A percentile compares a stretch with the other conserved stretches of the same genome.
Evolutionary conservation across 2,113 vertebrate species (phyloP).

Genomic region (Gymnobelideus leadbeateri): DNA sequence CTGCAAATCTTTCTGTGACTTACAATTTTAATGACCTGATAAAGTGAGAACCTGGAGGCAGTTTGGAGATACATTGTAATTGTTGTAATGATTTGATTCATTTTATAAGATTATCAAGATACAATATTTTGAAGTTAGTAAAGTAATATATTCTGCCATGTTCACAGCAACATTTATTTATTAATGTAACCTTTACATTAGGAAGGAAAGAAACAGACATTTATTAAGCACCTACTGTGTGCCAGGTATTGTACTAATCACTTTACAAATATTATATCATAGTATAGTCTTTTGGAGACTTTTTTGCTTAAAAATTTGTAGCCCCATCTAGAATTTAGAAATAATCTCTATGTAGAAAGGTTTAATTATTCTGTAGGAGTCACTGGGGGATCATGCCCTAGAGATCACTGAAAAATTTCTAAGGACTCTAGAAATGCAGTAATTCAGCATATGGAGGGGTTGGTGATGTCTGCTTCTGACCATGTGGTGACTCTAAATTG

Average conservation of each 20-base stretch:
- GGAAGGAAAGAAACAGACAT: not conserved
- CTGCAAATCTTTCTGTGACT: not conserved
- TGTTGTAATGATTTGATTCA: not conserved
- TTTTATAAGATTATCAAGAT: not conserved
- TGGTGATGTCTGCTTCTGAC: not conserved
- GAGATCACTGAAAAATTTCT: not conserved
- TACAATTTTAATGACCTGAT: not conserved
- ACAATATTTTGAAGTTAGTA: not conserved
- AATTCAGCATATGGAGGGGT: not conserved
- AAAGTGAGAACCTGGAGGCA: not conserved
- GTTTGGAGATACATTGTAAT: not conserved
- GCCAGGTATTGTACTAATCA: not conserved
- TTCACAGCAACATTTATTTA: not conserved
- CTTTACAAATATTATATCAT: not conserved
- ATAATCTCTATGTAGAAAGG: no score
- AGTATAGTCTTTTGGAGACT: not conserved
- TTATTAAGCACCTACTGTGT: not conserved
- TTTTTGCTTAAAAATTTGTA: not conserved
- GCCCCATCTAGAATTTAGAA: not conserved
- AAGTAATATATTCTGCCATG: not conserved
- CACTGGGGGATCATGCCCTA: not conserved
- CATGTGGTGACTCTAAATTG: not conserved
- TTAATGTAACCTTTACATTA: not conserved
- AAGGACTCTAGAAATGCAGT: not conserved
- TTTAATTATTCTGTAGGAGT: not conserved